Base-by-base conservation (phyloP, 2,113 vertebrate species). In the Anhinga anhinga region DNA sequence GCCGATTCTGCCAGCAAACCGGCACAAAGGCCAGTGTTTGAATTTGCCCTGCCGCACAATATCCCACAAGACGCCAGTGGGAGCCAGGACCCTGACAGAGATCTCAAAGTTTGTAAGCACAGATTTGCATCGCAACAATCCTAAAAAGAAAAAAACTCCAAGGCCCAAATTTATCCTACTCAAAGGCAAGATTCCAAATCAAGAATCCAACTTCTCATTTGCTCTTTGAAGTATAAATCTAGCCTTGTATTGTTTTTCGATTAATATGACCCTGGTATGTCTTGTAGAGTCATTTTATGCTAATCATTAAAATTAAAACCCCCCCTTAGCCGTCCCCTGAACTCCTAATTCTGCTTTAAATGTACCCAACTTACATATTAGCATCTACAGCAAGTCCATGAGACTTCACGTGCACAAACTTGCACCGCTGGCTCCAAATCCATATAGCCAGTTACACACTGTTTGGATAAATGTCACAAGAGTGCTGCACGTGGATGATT, bases 381-480 rank as follows among this genome's bases (percentile, higher is more conserved):
- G 40, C 49, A 80, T 29, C 47, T 34, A 18, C 17, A 36, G 25
- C 30, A 72, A 63, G n/a, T 32, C 79, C 32, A 5, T 21, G n/a
- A 70, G 74, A 34, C 10, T 71, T 63, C 34, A 47, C 1, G 3
- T 15, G 74, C 38, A 59, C 0, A 0, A 10, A 23, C 25, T 0
- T 76, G 62, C 56, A 63, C 34, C 15, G 9, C 20, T n/a, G 30
- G 40, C 50, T 87, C 56, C 82, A 32, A 91, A 36, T 6, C 32
- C 53, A 42, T 0, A 15, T 1, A 74, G 44, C 23, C 77, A 79
- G 23, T 32, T 26, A 11, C 34, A 34, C 0, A 0, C 14, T 25
- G 19, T 14, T 42, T 36, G 82, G 73, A 22, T 16, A 81, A 90
- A 34, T 6, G 26, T 70, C 88, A 88, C 56, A 15, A 11, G 19